Evolutionary conservation across 2,888 invertebrate species (phyloP).

Genomic region (Alloscopus bannaensis): DNA sequence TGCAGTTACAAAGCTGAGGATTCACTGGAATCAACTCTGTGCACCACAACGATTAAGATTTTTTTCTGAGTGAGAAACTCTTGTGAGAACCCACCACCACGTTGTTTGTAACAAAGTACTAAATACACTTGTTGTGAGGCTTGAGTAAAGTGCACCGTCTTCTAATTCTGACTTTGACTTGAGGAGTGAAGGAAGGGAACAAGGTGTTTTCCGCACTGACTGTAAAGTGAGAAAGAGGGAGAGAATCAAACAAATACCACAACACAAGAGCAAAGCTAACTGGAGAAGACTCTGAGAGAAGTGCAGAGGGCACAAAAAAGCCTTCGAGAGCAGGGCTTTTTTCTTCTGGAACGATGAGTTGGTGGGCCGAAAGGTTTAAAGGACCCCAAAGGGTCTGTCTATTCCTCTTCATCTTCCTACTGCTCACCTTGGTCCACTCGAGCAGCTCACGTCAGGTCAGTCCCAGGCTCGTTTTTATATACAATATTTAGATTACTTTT

Average conservation of each 20-base stretch:
- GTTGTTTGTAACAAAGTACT: neutral
- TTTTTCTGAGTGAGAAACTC: no score
- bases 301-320: conserved; percentile 28
- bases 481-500: neutral
- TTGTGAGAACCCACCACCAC: no score
- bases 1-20: neutral
- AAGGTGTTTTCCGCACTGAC: conserved; percentile 21
- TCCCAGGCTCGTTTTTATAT: conserved; percentile 24
- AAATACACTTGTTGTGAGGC: conserved; percentile 20
- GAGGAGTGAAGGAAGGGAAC: conserved; percentile 6
- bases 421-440: conserved; percentile 67
- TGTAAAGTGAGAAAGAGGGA: neutral
- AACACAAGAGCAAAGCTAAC: neutral
- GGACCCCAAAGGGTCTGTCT: conserved; percentile 69
- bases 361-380: conserved; percentile 67
- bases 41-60: conserved; percentile 12
- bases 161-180: conserved; percentile 6
- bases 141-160: conserved; percentile 11
- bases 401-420: conserved; percentile 57
- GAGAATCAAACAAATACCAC: conserved; percentile 20
- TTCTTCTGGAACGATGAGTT: conserved; percentile 61
- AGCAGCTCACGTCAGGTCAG: conserved; percentile 66
- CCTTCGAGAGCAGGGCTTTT: conserved; percentile 37
- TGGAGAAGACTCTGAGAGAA: conserved; percentile 18
- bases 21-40: no score